phyloP scores from a whole-genome alignment of 2,888 invertebrate genomes.

The Gymnoscelis rufifasciata region DNA sequence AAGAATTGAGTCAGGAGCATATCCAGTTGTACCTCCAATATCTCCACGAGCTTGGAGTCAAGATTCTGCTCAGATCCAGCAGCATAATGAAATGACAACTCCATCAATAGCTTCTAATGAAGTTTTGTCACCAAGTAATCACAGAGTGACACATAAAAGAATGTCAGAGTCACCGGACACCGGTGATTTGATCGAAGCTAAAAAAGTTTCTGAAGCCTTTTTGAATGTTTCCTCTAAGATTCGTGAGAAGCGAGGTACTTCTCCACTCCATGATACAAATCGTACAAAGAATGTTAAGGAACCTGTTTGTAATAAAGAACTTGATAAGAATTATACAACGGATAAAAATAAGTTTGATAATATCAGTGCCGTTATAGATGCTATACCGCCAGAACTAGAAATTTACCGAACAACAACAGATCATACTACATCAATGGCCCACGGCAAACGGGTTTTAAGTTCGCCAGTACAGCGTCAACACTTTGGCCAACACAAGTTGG shows the following conservation, averaged over 20 bases:
- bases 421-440: neutral
- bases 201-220: neutral
- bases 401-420: neutral
- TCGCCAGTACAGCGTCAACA: too few relatives aligned
- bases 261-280: neutral
- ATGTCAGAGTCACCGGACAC: conserved; percentile 12
- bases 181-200: neutral
- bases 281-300: conserved; percentile 1
- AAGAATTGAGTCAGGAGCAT: conserved; percentile 1
- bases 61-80: neutral
- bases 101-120: conserved; percentile 1
- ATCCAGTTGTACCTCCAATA: neutral
- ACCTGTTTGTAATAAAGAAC: neutral
- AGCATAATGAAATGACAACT: neutral
- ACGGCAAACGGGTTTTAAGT: neutral
- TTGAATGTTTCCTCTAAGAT: neutral
- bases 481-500: too few relatives aligned
- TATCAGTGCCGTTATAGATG: neutral
- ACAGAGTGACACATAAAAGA: conserved; percentile 10
- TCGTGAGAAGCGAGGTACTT: neutral
- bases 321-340: neutral
- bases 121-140: neutral
- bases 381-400: neutral
- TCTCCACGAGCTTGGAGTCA: conserved; percentile 7
- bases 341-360: conserved; percentile 1